These are phyloP conservation scores for Schizaphis graminum DNA, from an alignment of 2,888 invertebrate species.

Conservation along the genomic window DNA sequence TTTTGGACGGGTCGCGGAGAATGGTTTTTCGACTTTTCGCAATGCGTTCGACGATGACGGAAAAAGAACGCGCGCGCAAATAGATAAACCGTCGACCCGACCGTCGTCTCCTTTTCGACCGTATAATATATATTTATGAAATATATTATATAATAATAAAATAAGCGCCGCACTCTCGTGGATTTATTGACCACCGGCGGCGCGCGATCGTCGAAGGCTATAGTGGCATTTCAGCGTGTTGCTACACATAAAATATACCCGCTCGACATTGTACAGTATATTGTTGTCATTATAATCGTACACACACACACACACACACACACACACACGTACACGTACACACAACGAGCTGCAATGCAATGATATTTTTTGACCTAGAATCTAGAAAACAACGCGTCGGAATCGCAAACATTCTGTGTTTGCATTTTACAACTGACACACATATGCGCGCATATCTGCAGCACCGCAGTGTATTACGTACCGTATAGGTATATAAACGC, in stretches of 20 bases:
- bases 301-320: neutral
- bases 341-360: neutral
- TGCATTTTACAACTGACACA: constrained; percentile 5
- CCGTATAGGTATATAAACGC: neutral
- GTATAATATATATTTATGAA: neutral
- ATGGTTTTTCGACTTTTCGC: neutral
- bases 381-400: constrained; percentile 29
- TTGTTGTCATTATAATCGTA: neutral
- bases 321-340: too few relatives aligned
- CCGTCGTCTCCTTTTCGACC: neutral
- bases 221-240: neutral
- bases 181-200: constrained; percentile 40
- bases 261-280: neutral
- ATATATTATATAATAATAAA: neutral
- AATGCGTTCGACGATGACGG: neutral
- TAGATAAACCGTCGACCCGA: neutral
- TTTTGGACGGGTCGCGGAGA: neutral
- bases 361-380: neutral
- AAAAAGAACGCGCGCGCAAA: neutral
- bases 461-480: neutral
- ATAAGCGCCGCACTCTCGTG: neutral
- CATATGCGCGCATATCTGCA: neutral
- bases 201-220: neutral
- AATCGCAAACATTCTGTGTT: constrained; percentile 45
- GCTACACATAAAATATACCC: neutral